A percentile compares a stretch with the other conserved stretches of the same genome.
phyloP scores from a whole-genome alignment of 1,140 invertebrate genomes.

The Dendrolimus kikuchii region DNA sequence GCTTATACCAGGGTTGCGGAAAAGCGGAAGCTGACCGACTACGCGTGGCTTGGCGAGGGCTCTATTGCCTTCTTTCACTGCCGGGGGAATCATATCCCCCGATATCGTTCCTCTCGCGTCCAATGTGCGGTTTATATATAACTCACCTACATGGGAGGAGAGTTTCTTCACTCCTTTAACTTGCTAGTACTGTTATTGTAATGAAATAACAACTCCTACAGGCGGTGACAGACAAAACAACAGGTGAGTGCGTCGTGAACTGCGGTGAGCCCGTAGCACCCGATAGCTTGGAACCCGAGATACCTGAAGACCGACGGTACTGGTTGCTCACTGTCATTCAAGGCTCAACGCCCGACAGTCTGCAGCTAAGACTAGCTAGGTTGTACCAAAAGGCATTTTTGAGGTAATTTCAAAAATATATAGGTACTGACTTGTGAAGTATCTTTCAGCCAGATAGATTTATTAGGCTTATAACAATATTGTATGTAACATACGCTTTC shows the following conservation, averaged over 20 bases:
- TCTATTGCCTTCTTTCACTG: too few species aligned
- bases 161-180: too few species aligned
- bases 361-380: slow-evolving; percentile 75
- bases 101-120: too few species aligned
- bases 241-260: slow-evolving; percentile 57
- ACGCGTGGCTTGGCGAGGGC: too few species aligned
- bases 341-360: slow-evolving; percentile 66
- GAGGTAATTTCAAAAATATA: slow-evolving; percentile 51
- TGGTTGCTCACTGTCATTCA: slow-evolving; percentile 85
- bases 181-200: not conserved
- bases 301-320: slow-evolving; percentile 76
- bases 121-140: too few species aligned
- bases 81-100: too few species aligned
- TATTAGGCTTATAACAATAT: too few species aligned
- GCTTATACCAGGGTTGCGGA: too few species aligned
- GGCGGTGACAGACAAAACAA: slow-evolving; percentile 60
- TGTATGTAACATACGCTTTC: too few species aligned
- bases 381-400: slow-evolving; percentile 78
- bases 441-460: too few species aligned
- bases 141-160: too few species aligned
- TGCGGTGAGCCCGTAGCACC: slow-evolving; percentile 44
- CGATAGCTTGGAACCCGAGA: slow-evolving; percentile 56
- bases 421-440: not conserved
- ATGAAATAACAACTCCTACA: slow-evolving; percentile 16
- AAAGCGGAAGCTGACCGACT: too few species aligned